Conservation (phyloP, 2,888 invertebrate genomes). For the Nomada goodeniana region DNA sequence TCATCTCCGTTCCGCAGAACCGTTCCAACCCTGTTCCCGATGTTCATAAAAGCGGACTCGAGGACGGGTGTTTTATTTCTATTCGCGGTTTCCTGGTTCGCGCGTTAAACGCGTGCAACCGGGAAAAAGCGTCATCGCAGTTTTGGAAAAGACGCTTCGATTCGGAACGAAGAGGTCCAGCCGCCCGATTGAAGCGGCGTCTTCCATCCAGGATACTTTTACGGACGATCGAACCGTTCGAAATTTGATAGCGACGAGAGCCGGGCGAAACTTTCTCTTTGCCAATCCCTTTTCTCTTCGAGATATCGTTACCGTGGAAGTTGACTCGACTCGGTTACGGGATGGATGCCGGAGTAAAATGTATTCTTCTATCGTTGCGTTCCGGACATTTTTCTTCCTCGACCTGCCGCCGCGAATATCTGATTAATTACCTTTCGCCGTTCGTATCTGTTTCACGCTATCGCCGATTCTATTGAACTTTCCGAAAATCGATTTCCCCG, state of each 20-base stretch:
- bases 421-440: constrained; percentile 29
- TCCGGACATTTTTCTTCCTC: constrained; percentile 10
- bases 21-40: background rate
- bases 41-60: background rate
- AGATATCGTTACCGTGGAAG: constrained; percentile 34
- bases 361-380: constrained; percentile 27
- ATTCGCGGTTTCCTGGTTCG: constrained; percentile 27
- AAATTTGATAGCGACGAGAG: constrained; percentile 50
- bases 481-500: background rate
- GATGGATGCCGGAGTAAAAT: constrained; percentile 26
- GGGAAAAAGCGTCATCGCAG: constrained; percentile 22
- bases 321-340: constrained; percentile 32
- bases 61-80: constrained; percentile 24
- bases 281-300: background rate
- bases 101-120: constrained; percentile 22
- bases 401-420: background rate
- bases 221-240: constrained; percentile 41
- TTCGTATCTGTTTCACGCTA: background rate
- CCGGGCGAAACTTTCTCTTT: constrained; percentile 47
- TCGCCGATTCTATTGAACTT: constrained; percentile 17
- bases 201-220: constrained; percentile 56
- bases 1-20: background rate
- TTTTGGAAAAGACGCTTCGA: constrained; percentile 36
- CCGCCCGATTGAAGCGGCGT: constrained; percentile 18
- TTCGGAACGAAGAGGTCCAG: background rate